phyloP scores from a whole-genome alignment of 2,797 vertebrate species.

The Selene dorsalis region DNA sequence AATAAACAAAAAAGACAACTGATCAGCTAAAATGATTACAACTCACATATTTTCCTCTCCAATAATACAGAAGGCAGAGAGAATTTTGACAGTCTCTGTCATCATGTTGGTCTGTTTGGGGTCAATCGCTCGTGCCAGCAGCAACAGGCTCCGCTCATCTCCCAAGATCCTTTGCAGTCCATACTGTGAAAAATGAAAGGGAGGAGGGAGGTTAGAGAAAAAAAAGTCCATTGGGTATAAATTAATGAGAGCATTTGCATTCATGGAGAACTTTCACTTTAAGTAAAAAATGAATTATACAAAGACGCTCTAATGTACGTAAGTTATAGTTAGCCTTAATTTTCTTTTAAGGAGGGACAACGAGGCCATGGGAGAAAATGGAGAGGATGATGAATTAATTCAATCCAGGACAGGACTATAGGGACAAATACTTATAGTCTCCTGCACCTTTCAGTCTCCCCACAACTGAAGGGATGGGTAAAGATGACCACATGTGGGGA shows the following conservation, averaged over 20 bases:
- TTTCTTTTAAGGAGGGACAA: conserved; percentile 78
- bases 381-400: conserved; percentile 80
- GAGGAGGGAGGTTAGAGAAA: conserved; percentile 28
- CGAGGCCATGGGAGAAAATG: conserved; percentile 73
- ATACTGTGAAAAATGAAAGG: conserved; percentile 79
- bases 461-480: conserved; percentile 49
- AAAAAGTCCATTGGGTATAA: conserved; percentile 61
- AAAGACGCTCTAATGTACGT: conserved; percentile 55
- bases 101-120: conserved; percentile 97
- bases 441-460: conserved; percentile 67
- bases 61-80: conserved; percentile 96
- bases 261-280: conserved; percentile 63
- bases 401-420: conserved; percentile 80
- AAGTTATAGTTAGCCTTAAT: conserved; percentile 78
- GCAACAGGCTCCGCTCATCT: conserved; percentile 92
- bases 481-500: conserved; percentile 71
- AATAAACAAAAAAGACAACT: not conserved
- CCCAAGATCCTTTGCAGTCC: conserved; percentile 95
- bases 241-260: conserved; percentile 73
- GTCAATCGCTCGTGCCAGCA: conserved; percentile 94
- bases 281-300: conserved; percentile 56
- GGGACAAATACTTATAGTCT: conserved; percentile 79
- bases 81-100: conserved; percentile 98
- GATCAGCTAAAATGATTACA: conserved; percentile 37
- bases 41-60: conserved; percentile 97